Percentiles rank a stretch among this genome's conserved stretches.
Evolutionary conservation across 2,888 invertebrate species (phyloP).

Genomic region (Drosophila anomelani): DNA sequence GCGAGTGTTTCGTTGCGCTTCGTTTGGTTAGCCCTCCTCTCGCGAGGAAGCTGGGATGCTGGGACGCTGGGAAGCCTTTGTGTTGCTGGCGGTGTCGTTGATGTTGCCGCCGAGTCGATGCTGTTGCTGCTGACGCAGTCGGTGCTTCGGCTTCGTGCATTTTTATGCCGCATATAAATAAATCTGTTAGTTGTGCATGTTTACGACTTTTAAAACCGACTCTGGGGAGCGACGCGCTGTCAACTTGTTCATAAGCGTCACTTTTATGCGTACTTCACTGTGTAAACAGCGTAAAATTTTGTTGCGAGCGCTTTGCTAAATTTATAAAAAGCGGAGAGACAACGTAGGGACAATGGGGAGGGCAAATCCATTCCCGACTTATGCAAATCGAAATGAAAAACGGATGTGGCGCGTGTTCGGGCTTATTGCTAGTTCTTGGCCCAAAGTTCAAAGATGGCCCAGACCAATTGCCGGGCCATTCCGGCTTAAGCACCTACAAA

Average conservation of each 20-base stretch:
- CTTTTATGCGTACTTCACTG: slow-evolving; percentile 78
- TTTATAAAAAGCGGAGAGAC: slow-evolving; percentile 19
- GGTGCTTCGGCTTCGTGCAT: slow-evolving; percentile 61
- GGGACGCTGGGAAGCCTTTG: slow-evolving; percentile 31
- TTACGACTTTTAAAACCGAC: slow-evolving; percentile 76
- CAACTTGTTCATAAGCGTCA: slow-evolving; percentile 73
- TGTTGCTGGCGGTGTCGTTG: slow-evolving; percentile 26
- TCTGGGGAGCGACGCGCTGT: slow-evolving; percentile 47
- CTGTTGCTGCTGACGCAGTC: slow-evolving; percentile 36
- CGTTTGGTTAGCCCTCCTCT: slow-evolving; percentile 56
- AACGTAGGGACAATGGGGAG: not conserved
- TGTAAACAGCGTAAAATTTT: slow-evolving; percentile 76
- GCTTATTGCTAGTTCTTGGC: slow-evolving; percentile 27
- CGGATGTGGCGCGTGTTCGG: slow-evolving; percentile 26
- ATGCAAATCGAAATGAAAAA: slow-evolving; percentile 65
- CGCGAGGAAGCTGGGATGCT: not conserved
- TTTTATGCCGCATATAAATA: slow-evolving; percentile 79
- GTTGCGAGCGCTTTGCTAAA: slow-evolving; percentile 55
- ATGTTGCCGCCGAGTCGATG: slow-evolving; percentile 5
- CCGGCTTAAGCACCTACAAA: slow-evolving; percentile 53
- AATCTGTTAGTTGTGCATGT: slow-evolving; percentile 80
- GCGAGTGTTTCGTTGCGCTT: slow-evolving; percentile 51
- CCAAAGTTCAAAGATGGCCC: slow-evolving; percentile 16
- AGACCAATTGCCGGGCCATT: slow-evolving; percentile 66
- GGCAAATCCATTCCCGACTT: slow-evolving; percentile 52